Conservation (phyloP, 2,797 vertebrate species). For the Trachurus trachurus region DNA sequence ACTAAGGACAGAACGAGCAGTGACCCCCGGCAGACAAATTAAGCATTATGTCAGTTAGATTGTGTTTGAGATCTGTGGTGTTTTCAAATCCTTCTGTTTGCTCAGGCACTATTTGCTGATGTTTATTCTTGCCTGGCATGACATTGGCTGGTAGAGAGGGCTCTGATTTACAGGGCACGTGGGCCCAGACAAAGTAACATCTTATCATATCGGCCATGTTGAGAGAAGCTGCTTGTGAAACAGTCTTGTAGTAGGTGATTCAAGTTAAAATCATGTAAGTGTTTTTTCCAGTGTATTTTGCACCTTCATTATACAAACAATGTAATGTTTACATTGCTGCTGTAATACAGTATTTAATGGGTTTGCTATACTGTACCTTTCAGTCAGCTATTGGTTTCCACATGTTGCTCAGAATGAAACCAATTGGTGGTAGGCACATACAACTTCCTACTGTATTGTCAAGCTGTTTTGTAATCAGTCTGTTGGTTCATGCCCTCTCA, state of each 20-base stretch:
- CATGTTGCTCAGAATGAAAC: conserved; percentile 6
- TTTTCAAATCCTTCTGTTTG: conserved; percentile 30
- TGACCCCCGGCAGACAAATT: conserved; percentile 23
- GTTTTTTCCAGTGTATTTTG: not conserved
- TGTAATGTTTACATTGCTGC: too few relatives aligned
- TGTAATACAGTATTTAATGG: not conserved
- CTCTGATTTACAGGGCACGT: conserved; percentile 1
- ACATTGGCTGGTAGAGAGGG: not conserved
- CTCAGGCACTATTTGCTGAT: conserved; percentile 21
- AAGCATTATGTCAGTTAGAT: conserved; percentile 1
- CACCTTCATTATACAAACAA: not conserved
- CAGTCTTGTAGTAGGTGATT: not conserved
- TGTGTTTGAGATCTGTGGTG: conserved; percentile 23
- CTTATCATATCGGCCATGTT: not conserved
- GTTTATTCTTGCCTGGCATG: conserved; percentile 9
- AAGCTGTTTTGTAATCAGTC: conserved; percentile 35
- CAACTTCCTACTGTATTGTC: conserved; percentile 6
- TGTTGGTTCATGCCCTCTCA: conserved; percentile 40
- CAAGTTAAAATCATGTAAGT: not conserved
- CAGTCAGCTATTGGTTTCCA: not conserved
- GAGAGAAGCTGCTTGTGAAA: not conserved
- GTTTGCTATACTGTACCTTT: not conserved
- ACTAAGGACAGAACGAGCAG: conserved; percentile 6
- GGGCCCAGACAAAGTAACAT: not conserved
- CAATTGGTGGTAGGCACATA: not conserved